phyloP scores from a whole-genome alignment of 2,113 vertebrate species.

The Lampris megalopsis region DNA sequence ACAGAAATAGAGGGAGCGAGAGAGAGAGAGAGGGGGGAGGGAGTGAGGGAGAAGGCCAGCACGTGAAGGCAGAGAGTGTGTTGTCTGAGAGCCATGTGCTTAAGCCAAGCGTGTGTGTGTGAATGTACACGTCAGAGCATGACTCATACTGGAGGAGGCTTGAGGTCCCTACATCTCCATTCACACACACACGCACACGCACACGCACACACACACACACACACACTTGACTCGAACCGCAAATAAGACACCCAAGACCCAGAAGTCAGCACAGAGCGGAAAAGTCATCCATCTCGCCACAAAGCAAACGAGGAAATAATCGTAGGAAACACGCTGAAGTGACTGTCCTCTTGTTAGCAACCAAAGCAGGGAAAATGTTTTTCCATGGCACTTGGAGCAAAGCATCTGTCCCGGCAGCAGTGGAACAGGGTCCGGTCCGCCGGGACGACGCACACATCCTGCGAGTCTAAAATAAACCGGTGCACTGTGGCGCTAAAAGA shows the following conservation, averaged over 20 bases:
- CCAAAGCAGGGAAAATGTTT: not conserved
- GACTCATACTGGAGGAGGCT: conserved; percentile 66
- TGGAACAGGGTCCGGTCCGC: not conserved
- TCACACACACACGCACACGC: conserved; percentile 27
- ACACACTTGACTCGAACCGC: not conserved
- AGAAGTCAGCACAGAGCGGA: not conserved
- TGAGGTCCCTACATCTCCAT: conserved; percentile 29
- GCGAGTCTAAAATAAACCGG: too few relatives aligned
- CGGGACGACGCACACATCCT: too few relatives aligned
- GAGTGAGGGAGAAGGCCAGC: conserved; percentile 34
- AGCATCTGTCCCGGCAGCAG: not conserved
- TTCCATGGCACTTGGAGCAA: not conserved
- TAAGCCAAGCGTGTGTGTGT: conserved; percentile 61
- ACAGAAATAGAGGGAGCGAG: conserved; percentile 9
- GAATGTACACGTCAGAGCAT: conserved; percentile 54
- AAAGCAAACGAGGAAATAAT: conserved; percentile 19
- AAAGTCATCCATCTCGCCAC: conserved; percentile 22
- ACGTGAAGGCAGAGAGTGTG: conserved; percentile 77
- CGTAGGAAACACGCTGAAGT: not conserved
- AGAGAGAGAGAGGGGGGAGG: conserved; percentile 27
- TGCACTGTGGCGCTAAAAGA: too few relatives aligned
- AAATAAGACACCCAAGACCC: not conserved
- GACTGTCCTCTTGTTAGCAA: not conserved
- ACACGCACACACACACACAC: conserved; percentile 21
- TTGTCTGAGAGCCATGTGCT: conserved; percentile 76